Percentiles rank a stretch among this genome's conserved stretches.
phyloP scores from a whole-genome alignment of 2,113 vertebrate species.

The Aegypius monachus region DNA sequence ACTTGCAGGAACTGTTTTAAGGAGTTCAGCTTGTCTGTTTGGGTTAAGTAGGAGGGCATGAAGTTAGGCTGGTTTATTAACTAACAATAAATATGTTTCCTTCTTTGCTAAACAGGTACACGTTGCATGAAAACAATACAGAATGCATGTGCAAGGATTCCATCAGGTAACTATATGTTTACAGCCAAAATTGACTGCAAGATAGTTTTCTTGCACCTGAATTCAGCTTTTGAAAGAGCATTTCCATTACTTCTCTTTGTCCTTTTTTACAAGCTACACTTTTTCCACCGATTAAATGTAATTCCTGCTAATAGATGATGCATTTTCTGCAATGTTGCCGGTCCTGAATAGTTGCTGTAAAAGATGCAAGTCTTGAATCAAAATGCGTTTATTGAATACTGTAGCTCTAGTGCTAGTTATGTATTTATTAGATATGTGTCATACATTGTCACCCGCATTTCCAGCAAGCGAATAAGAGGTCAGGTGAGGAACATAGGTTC shows the following conservation, averaged over 20 bases:
- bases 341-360: neutral
- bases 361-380: neutral
- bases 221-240: neutral
- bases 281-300: neutral
- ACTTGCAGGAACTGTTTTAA: neutral
- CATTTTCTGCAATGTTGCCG: neutral
- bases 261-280: neutral
- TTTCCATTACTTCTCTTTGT: neutral
- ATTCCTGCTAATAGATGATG: neutral
- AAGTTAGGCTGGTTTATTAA: neutral
- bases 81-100: neutral
- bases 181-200: neutral
- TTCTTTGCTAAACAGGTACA: neutral
- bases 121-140: neutral
- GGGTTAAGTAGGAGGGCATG: neutral
- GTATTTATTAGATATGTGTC: neutral
- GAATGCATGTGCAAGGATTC: neutral
- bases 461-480: neutral
- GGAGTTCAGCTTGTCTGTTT: neutral
- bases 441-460: neutral
- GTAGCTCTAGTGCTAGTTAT: neutral
- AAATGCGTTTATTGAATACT: neutral
- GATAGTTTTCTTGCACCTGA: neutral
- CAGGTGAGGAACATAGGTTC: neutral
- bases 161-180: neutral